These are phyloP conservation scores for Uria lomvia DNA, from an alignment of 2,113 vertebrate species.

Conservation along the genomic window DNA sequence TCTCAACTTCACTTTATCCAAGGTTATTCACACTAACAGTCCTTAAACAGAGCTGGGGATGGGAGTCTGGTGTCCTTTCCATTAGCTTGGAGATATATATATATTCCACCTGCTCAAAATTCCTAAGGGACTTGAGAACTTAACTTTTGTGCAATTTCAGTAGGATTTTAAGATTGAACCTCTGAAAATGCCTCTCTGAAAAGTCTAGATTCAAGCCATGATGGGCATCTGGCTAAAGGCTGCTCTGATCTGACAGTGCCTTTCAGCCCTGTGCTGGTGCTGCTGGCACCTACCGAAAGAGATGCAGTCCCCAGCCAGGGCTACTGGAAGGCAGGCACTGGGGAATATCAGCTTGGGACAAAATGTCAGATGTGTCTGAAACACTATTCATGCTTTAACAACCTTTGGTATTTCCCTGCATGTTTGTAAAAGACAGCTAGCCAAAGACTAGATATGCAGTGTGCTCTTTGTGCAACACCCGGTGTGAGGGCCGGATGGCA, in stretches of 20 bases:
- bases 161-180: background rate
- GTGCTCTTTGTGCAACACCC: background rate
- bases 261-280: background rate
- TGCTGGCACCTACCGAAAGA: background rate
- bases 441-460: background rate
- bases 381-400: background rate
- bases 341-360: background rate
- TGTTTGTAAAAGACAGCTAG: background rate
- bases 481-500: background rate
- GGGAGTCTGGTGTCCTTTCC: background rate
- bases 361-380: rapidly evolving
- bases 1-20: background rate
- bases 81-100: background rate
- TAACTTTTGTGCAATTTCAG: background rate
- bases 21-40: background rate
- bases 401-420: background rate
- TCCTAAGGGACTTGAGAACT: background rate
- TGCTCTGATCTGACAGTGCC: background rate
- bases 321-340: background rate
- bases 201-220: background rate
- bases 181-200: background rate
- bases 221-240: background rate
- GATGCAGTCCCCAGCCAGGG: background rate
- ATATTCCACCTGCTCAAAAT: background rate
- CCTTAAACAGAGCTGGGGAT: background rate